phyloP scores from a whole-genome alignment of 30 jellyfish, hydroid and myxozoan genomes.

The Turritopsis rubra region DNA sequence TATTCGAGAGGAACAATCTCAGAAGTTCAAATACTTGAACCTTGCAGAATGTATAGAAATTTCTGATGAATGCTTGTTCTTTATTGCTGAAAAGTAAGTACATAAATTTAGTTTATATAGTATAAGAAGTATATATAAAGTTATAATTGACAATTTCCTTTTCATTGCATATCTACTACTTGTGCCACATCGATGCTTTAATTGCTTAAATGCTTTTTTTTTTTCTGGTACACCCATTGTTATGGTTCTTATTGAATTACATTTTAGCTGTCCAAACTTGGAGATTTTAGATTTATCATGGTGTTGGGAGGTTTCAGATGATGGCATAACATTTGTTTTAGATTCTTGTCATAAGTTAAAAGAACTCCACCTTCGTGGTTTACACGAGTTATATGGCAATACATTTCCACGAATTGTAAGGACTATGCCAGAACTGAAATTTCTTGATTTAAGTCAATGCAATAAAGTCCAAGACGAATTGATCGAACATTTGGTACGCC shows the following conservation, averaged over 20 bases:
- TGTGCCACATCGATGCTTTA: too few relatives aligned
- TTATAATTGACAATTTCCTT: too few relatives aligned
- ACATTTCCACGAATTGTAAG: not conserved
- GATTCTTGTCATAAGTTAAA: constrained; percentile 55
- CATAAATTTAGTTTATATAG: not conserved
- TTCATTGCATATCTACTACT: too few relatives aligned
- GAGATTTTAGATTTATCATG: constrained; percentile 56
- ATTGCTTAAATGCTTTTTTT: too few relatives aligned
- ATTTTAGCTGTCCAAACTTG: constrained; percentile 68
- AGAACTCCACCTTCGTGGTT: constrained; percentile 62
- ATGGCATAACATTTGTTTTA: constrained; percentile 54
- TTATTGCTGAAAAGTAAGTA: constrained; percentile 45
- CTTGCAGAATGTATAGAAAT: constrained; percentile 71
- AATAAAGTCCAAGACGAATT: constrained; percentile 69
- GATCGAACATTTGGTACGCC: constrained; percentile 44
- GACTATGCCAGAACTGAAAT: constrained; percentile 45
- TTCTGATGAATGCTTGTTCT: constrained; percentile 59
- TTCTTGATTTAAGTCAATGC: constrained; percentile 76
- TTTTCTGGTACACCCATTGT: too few relatives aligned
- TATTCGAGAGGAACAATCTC: constrained; percentile 32
- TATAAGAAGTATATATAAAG: too few relatives aligned
- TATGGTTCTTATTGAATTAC: too few relatives aligned
- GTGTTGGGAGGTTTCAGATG: constrained; percentile 96
- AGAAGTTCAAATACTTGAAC: constrained; percentile 34
- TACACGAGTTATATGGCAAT: constrained; percentile 48